These are phyloP conservation scores for Drosophila guanche DNA, from an alignment of 1,140 invertebrate genomes.

Conservation along the genomic window DNA sequence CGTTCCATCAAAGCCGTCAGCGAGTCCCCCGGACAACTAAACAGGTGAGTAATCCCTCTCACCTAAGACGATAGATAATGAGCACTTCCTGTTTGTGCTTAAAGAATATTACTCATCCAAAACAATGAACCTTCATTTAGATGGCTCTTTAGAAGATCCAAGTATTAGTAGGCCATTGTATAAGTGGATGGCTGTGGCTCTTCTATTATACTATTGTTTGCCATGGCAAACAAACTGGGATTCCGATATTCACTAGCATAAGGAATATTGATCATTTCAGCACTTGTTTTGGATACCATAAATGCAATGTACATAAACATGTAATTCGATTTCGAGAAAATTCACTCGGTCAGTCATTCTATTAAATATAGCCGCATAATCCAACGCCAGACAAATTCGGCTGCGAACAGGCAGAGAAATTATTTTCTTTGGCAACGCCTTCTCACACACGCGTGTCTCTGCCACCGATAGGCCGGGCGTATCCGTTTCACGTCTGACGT, in stretches of 20 bases:
- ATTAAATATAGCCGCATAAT: conserved; percentile 9
- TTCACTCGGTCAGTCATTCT: not conserved
- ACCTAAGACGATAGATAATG: conserved; percentile 1
- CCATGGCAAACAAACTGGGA: too few species aligned
- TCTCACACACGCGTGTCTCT: conserved; percentile 10
- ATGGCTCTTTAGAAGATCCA: not conserved
- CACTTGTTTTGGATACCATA: too few species aligned
- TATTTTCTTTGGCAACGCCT: conserved; percentile 20
- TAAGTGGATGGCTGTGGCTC: too few species aligned
- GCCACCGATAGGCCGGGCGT: conserved; percentile 31
- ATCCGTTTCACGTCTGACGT: conserved; percentile 29
- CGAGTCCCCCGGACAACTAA: conserved; percentile 79
- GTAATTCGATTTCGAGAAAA: conserved; percentile 32
- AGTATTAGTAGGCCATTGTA: not conserved
- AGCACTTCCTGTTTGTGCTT: conserved; percentile 12
- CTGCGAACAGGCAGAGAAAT: conserved; percentile 18
- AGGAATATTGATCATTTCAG: too few species aligned
- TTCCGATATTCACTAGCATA: too few species aligned
- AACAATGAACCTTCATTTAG: conserved; percentile 9
- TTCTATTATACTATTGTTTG: too few species aligned
- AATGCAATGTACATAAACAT: too few species aligned
- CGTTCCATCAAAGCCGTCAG: conserved; percentile 84
- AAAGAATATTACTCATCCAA: conserved; percentile 37
- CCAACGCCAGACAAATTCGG: conserved; percentile 22
- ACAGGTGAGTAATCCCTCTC: conserved; percentile 66